Percentiles rank a stretch among this genome's conserved stretches.
Evolutionary conservation across 1,140 invertebrate species (phyloP).

Genomic region (Rhopalosiphum maidis): DNA sequence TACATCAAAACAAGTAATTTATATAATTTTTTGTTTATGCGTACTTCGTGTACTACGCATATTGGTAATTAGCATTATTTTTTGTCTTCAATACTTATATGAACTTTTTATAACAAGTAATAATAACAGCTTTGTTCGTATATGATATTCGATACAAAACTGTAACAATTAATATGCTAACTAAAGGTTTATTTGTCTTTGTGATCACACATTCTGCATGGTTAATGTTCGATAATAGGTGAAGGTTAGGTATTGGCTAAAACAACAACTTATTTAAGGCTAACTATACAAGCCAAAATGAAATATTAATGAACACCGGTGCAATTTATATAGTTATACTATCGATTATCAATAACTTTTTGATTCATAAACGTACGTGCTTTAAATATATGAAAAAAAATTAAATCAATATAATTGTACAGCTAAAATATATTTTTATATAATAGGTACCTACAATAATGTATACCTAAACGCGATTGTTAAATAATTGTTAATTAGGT

Average conservation of each 20-base stretch:
- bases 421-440: not conserved
- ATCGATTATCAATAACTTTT: not conserved
- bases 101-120: not conserved
- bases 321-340: not conserved
- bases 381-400: not conserved
- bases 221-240: not conserved
- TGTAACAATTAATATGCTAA: not conserved
- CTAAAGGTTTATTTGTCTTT: not conserved
- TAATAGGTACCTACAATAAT: not conserved
- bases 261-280: not conserved
- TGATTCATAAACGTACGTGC: not conserved
- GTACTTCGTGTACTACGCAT: not conserved
- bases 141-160: not conserved
- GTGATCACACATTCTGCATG: not conserved
- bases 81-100: not conserved
- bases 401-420: not conserved
- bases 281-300: not conserved
- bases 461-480: not conserved
- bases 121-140: not conserved
- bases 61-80: not conserved
- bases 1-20: slow-evolving; percentile 19
- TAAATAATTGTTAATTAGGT: not conserved
- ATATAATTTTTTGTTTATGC: not conserved
- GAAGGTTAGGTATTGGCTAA: slow-evolving; percentile 19
- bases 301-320: not conserved